phyloP scores from a whole-genome alignment of 2,797 vertebrate species.

The Mormyrus proboscirostris region DNA sequence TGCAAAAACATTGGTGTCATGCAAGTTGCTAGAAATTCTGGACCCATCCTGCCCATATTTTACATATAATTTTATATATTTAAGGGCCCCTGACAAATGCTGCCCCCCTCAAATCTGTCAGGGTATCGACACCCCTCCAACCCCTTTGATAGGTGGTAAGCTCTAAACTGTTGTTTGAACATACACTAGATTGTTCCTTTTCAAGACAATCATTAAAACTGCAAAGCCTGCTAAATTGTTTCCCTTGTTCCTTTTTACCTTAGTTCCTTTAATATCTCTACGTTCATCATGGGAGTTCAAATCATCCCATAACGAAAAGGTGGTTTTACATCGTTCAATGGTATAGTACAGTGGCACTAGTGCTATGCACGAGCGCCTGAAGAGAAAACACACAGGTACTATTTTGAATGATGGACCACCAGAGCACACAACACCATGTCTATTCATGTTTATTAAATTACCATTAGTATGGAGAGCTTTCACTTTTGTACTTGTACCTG shows the following conservation, averaged over 20 bases:
- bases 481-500: too few species aligned
- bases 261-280: not conserved
- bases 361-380: too few species aligned
- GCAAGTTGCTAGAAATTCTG: not conserved
- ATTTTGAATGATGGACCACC: too few species aligned
- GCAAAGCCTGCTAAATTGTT: not conserved
- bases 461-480: too few species aligned
- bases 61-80: not conserved
- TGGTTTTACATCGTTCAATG: not conserved
- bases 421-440: too few species aligned
- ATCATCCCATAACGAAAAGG: not conserved
- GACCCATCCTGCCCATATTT: not conserved
- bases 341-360: not conserved
- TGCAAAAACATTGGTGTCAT: not conserved
- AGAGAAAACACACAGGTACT: too few species aligned
- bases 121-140: not conserved
- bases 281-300: not conserved
- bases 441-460: too few species aligned
- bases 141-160: not conserved
- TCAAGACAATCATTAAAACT: not conserved
- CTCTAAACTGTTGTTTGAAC: not conserved
- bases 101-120: not conserved
- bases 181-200: not conserved
- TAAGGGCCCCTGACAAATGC: not conserved
- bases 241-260: not conserved